phyloP scores from a whole-genome alignment of 1,140 invertebrate genomes.

The Ectropis grisescens region DNA sequence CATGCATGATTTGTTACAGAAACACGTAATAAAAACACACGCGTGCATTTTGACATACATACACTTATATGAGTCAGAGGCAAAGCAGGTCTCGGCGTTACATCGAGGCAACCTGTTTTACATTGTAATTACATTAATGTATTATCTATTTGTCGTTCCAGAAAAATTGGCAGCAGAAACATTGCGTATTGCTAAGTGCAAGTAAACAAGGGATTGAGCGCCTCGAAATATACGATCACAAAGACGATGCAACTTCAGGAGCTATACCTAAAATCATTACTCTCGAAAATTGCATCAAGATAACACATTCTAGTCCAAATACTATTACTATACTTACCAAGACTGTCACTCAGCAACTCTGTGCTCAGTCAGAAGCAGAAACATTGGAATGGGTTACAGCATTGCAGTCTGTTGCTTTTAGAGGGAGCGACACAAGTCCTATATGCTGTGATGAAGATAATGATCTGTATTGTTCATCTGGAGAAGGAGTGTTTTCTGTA shows the following conservation, averaged over 20 bases:
- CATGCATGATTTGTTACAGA: too few species aligned
- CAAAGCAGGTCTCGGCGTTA: too few species aligned
- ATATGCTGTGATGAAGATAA: conserved; percentile 86
- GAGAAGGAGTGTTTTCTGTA: conserved; percentile 84
- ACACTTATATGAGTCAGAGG: too few species aligned
- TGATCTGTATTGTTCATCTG: conserved; percentile 86
- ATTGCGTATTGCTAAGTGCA: conserved; percentile 81
- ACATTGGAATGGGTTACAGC: conserved; percentile 82
- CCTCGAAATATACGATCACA: conserved; percentile 86
- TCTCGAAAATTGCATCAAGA: conserved; percentile 88
- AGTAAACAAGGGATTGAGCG: conserved; percentile 88
- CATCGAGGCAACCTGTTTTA: too few species aligned
- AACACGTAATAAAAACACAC: too few species aligned
- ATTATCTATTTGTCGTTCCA: conserved; percentile 54
- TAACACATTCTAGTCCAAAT: conserved; percentile 75
- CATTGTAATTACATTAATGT: too few species aligned
- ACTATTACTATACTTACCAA: conserved; percentile 80
- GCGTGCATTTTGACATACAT: too few species aligned
- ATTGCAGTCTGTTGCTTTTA: conserved; percentile 87
- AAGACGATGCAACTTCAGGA: conserved; percentile 76
- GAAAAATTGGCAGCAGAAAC: conserved; percentile 85
- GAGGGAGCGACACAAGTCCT: conserved; percentile 73
- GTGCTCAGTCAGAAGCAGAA: conserved; percentile 78
- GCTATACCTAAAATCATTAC: conserved; percentile 81
- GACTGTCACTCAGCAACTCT: conserved; percentile 78